Conservation (phyloP, 2,888 invertebrate species). For the Microctonus hyperodae region DNA sequence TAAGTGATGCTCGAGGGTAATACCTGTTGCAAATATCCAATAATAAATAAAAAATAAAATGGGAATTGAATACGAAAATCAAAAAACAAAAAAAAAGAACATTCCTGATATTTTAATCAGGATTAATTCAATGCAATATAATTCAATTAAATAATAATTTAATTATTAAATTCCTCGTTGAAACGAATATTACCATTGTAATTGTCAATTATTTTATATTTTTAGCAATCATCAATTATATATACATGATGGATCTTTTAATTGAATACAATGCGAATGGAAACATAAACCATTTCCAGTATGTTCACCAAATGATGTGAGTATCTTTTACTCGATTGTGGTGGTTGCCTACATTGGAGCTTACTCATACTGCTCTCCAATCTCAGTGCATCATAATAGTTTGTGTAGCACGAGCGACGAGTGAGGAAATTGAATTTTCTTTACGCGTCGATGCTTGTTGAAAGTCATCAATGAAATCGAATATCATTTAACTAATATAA, state of each 20-base stretch:
- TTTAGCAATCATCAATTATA: background rate
- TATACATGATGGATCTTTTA: background rate
- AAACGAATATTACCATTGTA: no score
- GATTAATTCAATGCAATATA: background rate
- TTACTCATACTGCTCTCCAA: background rate
- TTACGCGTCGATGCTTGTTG: constrained; percentile 6
- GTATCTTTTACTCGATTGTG: constrained; percentile 10
- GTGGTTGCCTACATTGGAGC: background rate
- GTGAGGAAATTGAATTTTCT: constrained; percentile 32
- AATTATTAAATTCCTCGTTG: no score
- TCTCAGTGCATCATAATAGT: background rate
- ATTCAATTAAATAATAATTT: no score
- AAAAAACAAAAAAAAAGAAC: background rate
- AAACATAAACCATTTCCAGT: background rate
- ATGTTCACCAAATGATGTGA: background rate
- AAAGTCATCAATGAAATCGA: constrained; percentile 7
- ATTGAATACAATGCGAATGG: background rate
- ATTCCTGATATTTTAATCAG: no score
- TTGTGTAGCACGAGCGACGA: background rate
- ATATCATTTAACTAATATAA: constrained; percentile 20
- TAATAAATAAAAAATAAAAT: no score
- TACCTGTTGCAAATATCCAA: background rate
- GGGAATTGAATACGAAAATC: background rate
- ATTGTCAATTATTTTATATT: no score
- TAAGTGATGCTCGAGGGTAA: background rate